Percentiles rank a stretch among this genome's conserved stretches.
Evolutionary conservation across 2,797 vertebrate species (phyloP).

Genomic region (Oreonectes daqikongensis): DNA sequence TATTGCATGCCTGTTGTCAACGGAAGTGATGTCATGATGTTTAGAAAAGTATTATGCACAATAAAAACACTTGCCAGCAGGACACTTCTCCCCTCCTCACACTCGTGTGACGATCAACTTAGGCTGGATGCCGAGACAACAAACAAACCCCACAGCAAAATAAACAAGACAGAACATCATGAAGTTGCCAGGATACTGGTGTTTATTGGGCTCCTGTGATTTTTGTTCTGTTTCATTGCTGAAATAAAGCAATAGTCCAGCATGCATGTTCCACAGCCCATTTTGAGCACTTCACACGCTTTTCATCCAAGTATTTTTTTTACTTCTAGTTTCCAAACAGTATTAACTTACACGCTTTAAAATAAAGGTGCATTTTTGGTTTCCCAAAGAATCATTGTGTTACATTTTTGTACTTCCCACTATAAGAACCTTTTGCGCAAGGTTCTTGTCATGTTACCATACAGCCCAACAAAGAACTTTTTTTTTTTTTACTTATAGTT

Average conservation of each 20-base stretch:
- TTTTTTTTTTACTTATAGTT: no score
- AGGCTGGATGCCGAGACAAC: slow-evolving; percentile 71
- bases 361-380: no score
- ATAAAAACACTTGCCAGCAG: slow-evolving; percentile 79
- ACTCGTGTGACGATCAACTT: slow-evolving; percentile 65
- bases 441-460: no score
- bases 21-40: slow-evolving; percentile 68
- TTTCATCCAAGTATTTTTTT: neutral
- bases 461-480: no score
- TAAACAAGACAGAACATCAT: slow-evolving; percentile 54
- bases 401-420: no score
- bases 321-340: neutral
- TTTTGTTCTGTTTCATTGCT: slow-evolving; percentile 34
- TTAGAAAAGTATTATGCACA: slow-evolving; percentile 66
- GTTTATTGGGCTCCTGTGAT: slow-evolving; percentile 61
- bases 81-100: slow-evolving; percentile 46
- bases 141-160: slow-evolving; percentile 63
- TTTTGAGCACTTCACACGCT: neutral
- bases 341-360: no score
- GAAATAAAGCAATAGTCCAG: slow-evolving; percentile 38
- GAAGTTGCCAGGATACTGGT: slow-evolving; percentile 60
- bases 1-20: neutral
- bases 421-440: no score
- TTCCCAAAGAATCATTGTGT: no score
- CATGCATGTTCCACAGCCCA: neutral